Conservation (phyloP, 2,888 invertebrate species). For the Polydrusus pterygomalis region DNA sequence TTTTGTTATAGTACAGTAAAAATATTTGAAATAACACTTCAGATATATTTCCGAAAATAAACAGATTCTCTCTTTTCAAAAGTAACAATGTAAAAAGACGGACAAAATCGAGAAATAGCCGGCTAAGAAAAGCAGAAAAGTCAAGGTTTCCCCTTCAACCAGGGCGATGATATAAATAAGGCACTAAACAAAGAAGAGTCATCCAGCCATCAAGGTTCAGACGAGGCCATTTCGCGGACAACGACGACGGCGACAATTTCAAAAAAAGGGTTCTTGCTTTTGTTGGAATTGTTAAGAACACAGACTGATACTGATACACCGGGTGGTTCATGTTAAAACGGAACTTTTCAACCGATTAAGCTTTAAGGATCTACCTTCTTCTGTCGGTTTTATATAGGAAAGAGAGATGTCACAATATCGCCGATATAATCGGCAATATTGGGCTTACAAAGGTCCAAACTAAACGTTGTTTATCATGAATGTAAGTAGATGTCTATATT, state of each 20-base stretch:
- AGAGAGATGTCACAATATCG: too few relatives aligned
- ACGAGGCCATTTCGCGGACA: conserved; percentile 53
- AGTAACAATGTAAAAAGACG: conserved; percentile 9
- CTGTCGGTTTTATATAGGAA: too few relatives aligned
- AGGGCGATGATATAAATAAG: conserved; percentile 52
- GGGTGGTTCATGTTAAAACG: not conserved
- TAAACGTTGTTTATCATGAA: too few relatives aligned
- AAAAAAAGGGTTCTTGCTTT: conserved; percentile 19
- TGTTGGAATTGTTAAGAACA: conserved; percentile 19
- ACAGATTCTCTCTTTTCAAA: not conserved
- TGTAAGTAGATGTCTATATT: too few relatives aligned
- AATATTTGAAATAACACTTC: not conserved
- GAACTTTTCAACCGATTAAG: too few relatives aligned
- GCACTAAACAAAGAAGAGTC: conserved; percentile 53
- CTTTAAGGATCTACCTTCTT: too few relatives aligned
- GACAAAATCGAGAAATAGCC: conserved; percentile 7
- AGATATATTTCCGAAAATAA: not conserved
- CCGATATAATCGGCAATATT: too few relatives aligned
- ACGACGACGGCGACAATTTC: conserved; percentile 37
- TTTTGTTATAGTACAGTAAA: not conserved
- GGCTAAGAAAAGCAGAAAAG: conserved; percentile 40
- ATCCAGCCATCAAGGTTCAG: conserved; percentile 55
- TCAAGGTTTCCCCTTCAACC: conserved; percentile 49
- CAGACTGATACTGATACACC: too few relatives aligned
- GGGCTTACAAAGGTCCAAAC: too few relatives aligned